phyloP scores from a whole-genome alignment of 2,797 vertebrate species.

The Gallinago stenura region DNA sequence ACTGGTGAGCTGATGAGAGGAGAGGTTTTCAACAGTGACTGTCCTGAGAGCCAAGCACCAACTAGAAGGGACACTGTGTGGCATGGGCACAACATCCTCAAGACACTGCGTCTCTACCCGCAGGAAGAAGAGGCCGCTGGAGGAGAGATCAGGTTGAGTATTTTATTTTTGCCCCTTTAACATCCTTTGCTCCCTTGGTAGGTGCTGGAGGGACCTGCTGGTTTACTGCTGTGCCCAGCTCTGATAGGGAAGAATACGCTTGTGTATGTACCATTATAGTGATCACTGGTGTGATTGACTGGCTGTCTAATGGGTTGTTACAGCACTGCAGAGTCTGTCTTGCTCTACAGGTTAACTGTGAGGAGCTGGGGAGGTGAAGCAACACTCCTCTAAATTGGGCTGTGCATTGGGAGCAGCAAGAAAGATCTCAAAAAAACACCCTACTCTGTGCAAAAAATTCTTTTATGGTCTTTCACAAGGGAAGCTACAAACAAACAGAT shows the following conservation, averaged over 20 bases:
- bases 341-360: conserved; percentile 45
- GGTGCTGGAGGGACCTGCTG: not conserved
- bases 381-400: conserved; percentile 47
- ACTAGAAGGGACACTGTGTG: not conserved
- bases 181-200: not conserved
- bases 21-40: not conserved
- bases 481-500: not conserved
- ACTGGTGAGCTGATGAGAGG: not conserved
- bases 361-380: conserved; percentile 42
- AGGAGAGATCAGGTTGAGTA: not conserved
- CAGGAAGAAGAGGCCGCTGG: not conserved
- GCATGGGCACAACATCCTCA: not conserved
- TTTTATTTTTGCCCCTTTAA: not conserved
- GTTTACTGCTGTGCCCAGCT: not conserved
- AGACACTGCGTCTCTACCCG: not conserved
- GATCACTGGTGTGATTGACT: conserved; percentile 35
- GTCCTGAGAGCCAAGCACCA: not conserved
- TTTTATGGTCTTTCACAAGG: not conserved
- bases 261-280: not conserved
- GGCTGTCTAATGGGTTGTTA: conserved; percentile 34
- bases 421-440: not conserved
- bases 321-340: conserved; percentile 30
- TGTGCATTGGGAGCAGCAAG: conserved; percentile 32
- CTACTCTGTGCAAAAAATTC: not conserved
- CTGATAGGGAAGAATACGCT: not conserved